Evolutionary conservation across 2,113 vertebrate genomes (phyloP).

Genomic region (Amblyopsis rosae): DNA sequence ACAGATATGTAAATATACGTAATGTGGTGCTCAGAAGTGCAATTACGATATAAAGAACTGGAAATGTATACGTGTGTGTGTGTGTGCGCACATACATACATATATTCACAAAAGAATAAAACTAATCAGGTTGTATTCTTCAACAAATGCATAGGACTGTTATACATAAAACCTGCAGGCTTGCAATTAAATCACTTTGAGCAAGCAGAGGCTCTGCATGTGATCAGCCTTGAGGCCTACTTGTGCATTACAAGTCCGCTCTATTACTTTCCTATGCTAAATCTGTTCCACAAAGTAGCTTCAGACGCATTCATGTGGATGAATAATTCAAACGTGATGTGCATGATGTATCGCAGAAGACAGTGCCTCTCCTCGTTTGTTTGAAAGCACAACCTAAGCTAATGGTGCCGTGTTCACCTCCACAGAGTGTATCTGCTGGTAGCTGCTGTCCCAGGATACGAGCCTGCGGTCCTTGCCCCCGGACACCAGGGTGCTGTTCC

Average conservation of each 20-base stretch:
- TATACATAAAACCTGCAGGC: not conserved
- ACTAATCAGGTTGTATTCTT: not conserved
- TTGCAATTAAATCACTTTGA: not conserved
- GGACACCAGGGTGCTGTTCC: conserved; percentile 91
- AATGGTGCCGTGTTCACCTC: conserved; percentile 78
- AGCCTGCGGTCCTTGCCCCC: conserved; percentile 95
- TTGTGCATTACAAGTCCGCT: not conserved
- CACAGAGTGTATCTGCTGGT: conserved; percentile 87
- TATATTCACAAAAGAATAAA: not conserved
- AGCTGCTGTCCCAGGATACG: conserved; percentile 91
- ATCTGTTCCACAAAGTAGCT: not conserved
- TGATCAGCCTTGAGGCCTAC: not conserved
- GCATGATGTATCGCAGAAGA: no score
- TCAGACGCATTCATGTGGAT: not conserved
- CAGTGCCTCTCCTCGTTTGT: no score
- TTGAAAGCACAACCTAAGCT: not conserved
- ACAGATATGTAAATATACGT: conserved; percentile 23
- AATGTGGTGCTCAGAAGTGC: conserved; percentile 24
- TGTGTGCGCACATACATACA: conserved; percentile 4
- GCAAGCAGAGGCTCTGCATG: not conserved
- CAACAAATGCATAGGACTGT: not conserved
- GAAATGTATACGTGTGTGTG: not conserved
- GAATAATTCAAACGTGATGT: no score
- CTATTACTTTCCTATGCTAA: not conserved
- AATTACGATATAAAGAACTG: conserved; percentile 17